Base-by-base conservation (phyloP, 2,888 invertebrate species). In the Eustalomyia histrio region DNA sequence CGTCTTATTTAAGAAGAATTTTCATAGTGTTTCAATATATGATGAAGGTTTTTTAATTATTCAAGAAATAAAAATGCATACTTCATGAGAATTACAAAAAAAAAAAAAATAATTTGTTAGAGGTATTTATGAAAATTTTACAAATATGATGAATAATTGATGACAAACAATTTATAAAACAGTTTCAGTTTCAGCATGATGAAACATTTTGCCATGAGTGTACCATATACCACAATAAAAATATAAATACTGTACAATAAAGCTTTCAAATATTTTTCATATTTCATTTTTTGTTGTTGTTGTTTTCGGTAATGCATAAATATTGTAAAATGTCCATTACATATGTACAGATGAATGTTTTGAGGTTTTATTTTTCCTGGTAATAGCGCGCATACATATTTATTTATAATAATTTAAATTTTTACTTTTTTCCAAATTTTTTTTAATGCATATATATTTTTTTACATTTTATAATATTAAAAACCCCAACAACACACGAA, bases 291-390 rank as follows among this genome's bases (percentile, higher is more conserved):
- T 21, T 60, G 2, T n/a, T 17, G 3, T 24, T 64, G 3, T 21
- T 21, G 39, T 39, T 55, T 50, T 50, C 17, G 68, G 55, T 57
- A 64, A 69, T 69, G 69, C 52, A 64, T 57, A 68, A 74, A 74
- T 50, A 57, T 63, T 63, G 57, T 69, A 55, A 76, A 57, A 57
- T 52, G 63, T 61, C 58, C 7, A 29, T 12, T n/a, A 63, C 50
- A 57, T 63, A 53, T 47, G 47, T 61, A 39, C 17, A 43, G 21
- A 9, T 43, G 24, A n/a, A 43, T 17, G 2, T 18, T 2, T 47
- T 6, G 29, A 6, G 1, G 29, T 29, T 3, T 47, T 47, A n/a
- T 47, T 47, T 39, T 35, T 39, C 4, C 12, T 8, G 14, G 1
- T 47, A n/a, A 47, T n/a, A n/a, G n/a, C 29, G 4, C 29, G 3